Evolutionary conservation across 2,113 vertebrate species (phyloP).

Genomic region (Callaeas wilsoni): DNA sequence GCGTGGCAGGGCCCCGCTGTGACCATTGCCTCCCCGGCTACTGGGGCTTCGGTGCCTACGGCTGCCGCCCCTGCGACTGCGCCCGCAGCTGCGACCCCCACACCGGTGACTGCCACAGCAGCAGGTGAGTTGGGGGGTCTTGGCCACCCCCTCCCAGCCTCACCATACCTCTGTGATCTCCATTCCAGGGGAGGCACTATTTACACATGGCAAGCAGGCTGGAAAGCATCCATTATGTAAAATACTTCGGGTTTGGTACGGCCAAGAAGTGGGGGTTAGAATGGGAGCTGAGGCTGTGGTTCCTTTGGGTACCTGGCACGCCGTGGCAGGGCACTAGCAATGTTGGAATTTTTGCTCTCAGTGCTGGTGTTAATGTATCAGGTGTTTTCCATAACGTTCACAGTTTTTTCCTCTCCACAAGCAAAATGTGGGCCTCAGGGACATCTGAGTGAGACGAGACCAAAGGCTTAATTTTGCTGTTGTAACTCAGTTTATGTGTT

Average conservation of each 20-base stretch:
- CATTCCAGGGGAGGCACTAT: accelerated
- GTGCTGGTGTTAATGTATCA: neutral
- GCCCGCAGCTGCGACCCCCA: constrained; percentile 87
- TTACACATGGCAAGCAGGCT: accelerated
- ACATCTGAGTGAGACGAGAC: neutral
- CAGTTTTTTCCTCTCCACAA: neutral
- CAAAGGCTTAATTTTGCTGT: neutral
- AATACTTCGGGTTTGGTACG: neutral
- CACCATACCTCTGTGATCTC: accelerated
- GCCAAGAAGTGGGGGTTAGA: neutral
- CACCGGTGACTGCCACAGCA: constrained; percentile 85
- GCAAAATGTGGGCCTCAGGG: neutral
- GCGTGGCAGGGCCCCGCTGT: constrained; percentile 85
- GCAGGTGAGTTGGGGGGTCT: constrained; percentile 72
- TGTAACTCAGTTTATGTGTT: neutral
- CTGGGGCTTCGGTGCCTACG: constrained; percentile 90
- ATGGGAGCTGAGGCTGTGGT: neutral
- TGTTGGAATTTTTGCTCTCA: neutral
- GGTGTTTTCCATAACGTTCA: neutral
- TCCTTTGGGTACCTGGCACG: neutral
- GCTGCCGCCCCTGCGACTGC: constrained; percentile 91
- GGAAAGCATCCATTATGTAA: neutral
- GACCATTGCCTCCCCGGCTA: constrained; percentile 93
- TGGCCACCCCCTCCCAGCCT: neutral
- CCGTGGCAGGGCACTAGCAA: accelerated